Conservation (phyloP, 2,888 invertebrate species). For the Drosophila macrospina region DNA sequence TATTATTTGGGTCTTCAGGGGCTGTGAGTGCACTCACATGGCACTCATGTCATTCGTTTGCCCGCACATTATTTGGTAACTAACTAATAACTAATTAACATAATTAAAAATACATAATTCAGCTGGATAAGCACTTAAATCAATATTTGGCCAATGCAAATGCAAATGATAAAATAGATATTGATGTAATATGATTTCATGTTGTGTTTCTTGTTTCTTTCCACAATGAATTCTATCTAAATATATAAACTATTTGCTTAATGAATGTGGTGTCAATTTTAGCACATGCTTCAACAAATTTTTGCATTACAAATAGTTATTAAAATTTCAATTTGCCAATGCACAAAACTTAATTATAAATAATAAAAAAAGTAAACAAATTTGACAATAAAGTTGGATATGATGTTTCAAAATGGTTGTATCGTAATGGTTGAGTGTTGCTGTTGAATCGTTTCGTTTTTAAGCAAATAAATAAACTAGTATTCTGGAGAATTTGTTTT, state of each 20-base stretch:
- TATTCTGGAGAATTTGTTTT: slow-evolving; percentile 14
- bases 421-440: slow-evolving; percentile 15
- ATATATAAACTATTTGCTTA: slow-evolving; percentile 28
- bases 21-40: slow-evolving; percentile 4
- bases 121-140: slow-evolving; percentile 51
- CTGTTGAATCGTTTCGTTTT: slow-evolving; percentile 12
- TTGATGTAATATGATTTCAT: slow-evolving; percentile 17
- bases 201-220: neutral
- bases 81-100: slow-evolving; percentile 39
- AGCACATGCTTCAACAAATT: slow-evolving; percentile 63
- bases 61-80: slow-evolving; percentile 9
- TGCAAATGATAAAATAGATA: slow-evolving; percentile 23
- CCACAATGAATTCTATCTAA: slow-evolving; percentile 2
- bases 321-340: slow-evolving; percentile 53
- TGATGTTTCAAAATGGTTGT: slow-evolving; percentile 9
- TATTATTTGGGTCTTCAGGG: slow-evolving; percentile 18
- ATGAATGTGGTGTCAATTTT: slow-evolving; percentile 67
- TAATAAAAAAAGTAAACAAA: slow-evolving; percentile 3
- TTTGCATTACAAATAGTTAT: slow-evolving; percentile 35
- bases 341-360: neutral
- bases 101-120: slow-evolving; percentile 50
- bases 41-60: neutral
- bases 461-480: slow-evolving; percentile 40
- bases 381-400: slow-evolving; percentile 7
- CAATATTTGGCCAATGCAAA: slow-evolving; percentile 34